Percentiles rank a stretch among this genome's conserved stretches.
Conservation (phyloP, 2,797 vertebrate genomes). For the Notoglanidium macrostoma region DNA sequence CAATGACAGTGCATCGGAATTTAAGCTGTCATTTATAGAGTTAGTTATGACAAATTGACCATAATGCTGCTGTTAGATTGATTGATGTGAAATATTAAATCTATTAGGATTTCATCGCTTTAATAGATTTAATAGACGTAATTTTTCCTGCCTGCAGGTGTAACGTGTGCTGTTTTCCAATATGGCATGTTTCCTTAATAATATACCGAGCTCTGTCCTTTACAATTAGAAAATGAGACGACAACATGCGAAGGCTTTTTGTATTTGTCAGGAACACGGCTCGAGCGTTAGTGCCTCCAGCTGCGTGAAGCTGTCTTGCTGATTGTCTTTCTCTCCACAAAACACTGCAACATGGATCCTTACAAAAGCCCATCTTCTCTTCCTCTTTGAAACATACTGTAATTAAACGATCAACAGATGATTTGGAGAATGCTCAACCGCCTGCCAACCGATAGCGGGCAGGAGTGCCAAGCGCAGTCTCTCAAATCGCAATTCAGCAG, state of each 20-base stretch:
- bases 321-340: constrained; percentile 37
- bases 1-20: constrained; percentile 55
- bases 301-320: constrained; percentile 42
- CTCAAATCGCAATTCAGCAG: constrained; percentile 60
- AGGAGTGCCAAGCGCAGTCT: constrained; percentile 62
- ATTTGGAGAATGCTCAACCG: constrained; percentile 57
- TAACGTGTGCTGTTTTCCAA: background rate
- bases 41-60: constrained; percentile 63
- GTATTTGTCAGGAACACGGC: constrained; percentile 37
- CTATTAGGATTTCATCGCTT: constrained; percentile 49
- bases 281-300: constrained; percentile 45
- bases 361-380: constrained; percentile 40
- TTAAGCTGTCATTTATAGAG: constrained; percentile 57
- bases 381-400: constrained; percentile 62
- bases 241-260: constrained; percentile 32
- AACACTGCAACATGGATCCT: constrained; percentile 4
- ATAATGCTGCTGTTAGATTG: constrained; percentile 59
- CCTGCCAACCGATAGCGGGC: constrained; percentile 63
- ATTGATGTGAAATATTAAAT: constrained; percentile 61
- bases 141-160: constrained; percentile 45
- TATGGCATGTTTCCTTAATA: constrained; percentile 17
- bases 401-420: constrained; percentile 71
- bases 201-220: constrained; percentile 30
- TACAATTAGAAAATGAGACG: constrained; percentile 23
- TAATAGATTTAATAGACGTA: constrained; percentile 47